Evolutionary conservation across 2,888 invertebrate genomes (phyloP), one percentile per base, ranked within the genome.

Genomic region (Dasypogon diadema): DNA sequence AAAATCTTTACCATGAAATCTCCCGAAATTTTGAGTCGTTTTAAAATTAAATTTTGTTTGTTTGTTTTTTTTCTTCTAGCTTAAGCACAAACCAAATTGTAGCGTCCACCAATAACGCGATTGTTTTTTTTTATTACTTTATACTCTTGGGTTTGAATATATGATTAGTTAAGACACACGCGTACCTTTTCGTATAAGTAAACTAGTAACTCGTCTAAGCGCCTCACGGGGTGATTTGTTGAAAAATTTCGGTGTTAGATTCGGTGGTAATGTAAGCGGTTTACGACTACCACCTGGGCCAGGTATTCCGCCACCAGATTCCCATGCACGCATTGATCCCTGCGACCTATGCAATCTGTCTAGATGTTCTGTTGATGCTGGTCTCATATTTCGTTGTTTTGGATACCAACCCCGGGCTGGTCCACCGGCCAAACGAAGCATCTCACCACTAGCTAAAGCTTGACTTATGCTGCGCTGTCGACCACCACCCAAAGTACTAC

Each of bases 331-430:
- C 85, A 88, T 87, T 87, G 84, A 88, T 84, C 84, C 85, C 82
- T 80, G 86, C 48, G 80, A 77, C 56, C 80, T 78, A 79, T 81
- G 83, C 84, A 94, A 87, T 81, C 94, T 89, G 85, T 95, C 95
- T 81, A 95, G 88, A 85, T 95, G 94, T 85, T 95, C 95, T 81
- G 93, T 94, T 75, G 94, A 95, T 30, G 92, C 94, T 6, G 95
- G 94, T 80, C 94, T 90, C 89, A 91, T 88, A 4, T 81, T 82
- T 81, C 90, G 87, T 82, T 91, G 93, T 82, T 90, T 91, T 4
- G 93, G 93, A 84, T 93, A 93, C 95, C 95, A 95, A 79, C 95
- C 94, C 68, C 94, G 88, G 14, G 93, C 93, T 0, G 95, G 94
- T 0, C 93, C 94, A 1, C 94, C 94, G 1, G 92, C 90, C 79